Base-by-base conservation (phyloP, 2,797 vertebrate genomes). In the Danionella dracula region DNA sequence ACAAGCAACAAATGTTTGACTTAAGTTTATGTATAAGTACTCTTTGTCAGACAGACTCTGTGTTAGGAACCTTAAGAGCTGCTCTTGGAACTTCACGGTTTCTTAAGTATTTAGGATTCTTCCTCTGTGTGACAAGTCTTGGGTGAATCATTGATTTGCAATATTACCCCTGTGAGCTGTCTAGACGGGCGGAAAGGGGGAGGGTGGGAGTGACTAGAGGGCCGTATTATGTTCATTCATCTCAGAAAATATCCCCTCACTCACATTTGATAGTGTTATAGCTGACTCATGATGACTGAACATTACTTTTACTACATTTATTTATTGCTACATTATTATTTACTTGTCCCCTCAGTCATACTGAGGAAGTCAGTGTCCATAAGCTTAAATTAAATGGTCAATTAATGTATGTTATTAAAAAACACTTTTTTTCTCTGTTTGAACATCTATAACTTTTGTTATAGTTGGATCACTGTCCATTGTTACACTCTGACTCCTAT, bases 141-240 rank as follows among this genome's bases (percentile, higher is more conserved):
- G 15, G 76, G 79, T 79, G 79, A 81, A 80, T 83, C 76, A 86
- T 87, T 11, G 77, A 85, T 87, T 75, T 49, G 78, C 46, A 75
- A 79, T 76, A 74, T 69, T 59, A 71, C 68, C 71, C 61, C 77
- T 68, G 61, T 76, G 75, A 66, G 68, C 63, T 11, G 65, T 73
- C 68, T 79, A 74, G 37, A 68, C 60, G 5, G 72, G 38, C 55
- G 65, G 80, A 44, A 50, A 53, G n/a, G 38, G 64, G 62, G 31
- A 55, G 31, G 58, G 12, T 44, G 11, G 31, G 35, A 49, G 48
- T 7, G 15, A 53, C 9, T 20, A 64, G 19, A 55, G 53, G 53
- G 29, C 27, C 17, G 23, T 63, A 56, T 68, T 64, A 50, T 68
- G 46, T 73, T 65, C 50, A 58, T 60, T 77, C 66, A 62, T 63